Evolutionary conservation across 2,888 invertebrate genomes (phyloP).

Genomic region (Mesoligia furuncula): DNA sequence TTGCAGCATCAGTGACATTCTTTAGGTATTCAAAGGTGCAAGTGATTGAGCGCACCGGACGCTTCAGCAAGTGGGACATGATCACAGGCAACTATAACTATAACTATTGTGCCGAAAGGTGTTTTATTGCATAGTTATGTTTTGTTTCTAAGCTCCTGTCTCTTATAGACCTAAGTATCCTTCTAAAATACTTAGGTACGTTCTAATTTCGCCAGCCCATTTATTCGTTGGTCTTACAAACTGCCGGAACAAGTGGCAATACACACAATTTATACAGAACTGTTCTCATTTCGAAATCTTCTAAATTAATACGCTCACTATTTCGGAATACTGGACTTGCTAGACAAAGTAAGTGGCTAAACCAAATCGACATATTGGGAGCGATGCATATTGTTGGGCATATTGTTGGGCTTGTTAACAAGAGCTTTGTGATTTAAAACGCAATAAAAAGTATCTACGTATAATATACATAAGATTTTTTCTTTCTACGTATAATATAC

Average conservation of each 20-base stretch:
- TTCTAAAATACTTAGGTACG: not conserved
- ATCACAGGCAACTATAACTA: too few species aligned
- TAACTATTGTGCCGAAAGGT: too few species aligned
- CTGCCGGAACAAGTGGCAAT: slow-evolving; percentile 53
- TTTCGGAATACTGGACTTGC: slow-evolving; percentile 50
- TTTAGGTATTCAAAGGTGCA: not conserved
- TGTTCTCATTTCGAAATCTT: slow-evolving; percentile 55
- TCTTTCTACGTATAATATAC: too few species aligned
- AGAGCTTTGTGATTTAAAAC: not conserved
- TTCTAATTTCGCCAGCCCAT: slow-evolving; percentile 30
- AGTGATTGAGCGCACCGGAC: not conserved
- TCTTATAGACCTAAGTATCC: not conserved
- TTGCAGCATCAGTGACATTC: not conserved
- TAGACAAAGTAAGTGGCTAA: slow-evolving; percentile 32
- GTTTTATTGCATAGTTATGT: not conserved
- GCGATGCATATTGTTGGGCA: not conserved
- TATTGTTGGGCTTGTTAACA: not conserved
- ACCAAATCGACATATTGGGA: slow-evolving; percentile 1
- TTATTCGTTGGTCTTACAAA: slow-evolving; percentile 31
- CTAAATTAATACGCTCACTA: slow-evolving; percentile 50
- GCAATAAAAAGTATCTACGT: not conserved
- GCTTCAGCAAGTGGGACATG: not conserved
- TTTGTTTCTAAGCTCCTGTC: not conserved
- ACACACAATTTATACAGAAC: slow-evolving; percentile 53
- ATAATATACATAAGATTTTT: too few species aligned